Evolutionary conservation across 2,797 vertebrate genomes (phyloP).

Genomic region (Lagocephalus sceleratus): DNA sequence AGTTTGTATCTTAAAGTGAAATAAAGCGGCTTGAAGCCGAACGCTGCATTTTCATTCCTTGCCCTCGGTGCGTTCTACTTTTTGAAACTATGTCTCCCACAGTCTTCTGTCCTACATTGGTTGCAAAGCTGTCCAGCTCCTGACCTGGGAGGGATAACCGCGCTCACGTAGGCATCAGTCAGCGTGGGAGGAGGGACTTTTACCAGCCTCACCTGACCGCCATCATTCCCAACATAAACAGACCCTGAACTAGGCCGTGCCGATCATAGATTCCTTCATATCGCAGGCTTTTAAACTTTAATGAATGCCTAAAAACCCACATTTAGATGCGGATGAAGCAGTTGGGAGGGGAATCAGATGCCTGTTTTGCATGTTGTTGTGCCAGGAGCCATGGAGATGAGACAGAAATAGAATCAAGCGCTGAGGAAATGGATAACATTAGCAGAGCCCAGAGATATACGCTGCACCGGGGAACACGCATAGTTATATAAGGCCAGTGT

Average conservation of each 20-base stretch:
- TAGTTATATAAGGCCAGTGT: constrained; percentile 38
- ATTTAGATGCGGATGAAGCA: constrained; percentile 1
- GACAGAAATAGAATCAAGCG: constrained; percentile 53
- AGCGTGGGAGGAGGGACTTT: no score
- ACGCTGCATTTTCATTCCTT: no score
- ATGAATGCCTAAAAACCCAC: constrained; percentile 2
- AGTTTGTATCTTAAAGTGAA: no score
- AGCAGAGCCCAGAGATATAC: constrained; percentile 33
- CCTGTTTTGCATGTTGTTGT: constrained; percentile 27
- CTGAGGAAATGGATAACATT: constrained; percentile 40
- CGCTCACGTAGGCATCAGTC: no score
- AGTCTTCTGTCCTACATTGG: no score
- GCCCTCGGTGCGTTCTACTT: no score
- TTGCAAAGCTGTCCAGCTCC: no score
- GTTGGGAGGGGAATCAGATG: constrained; percentile 19
- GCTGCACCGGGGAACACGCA: constrained; percentile 17
- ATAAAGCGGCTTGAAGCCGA: no score
- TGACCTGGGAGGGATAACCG: no score
- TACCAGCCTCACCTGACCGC: neutral
- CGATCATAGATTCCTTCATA: neutral
- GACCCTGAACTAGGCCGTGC: neutral
- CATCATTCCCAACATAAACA: neutral
- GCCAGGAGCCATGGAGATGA: constrained; percentile 39
- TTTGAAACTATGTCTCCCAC: no score
- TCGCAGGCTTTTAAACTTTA: neutral